Evolutionary conservation across 2,888 invertebrate genomes (phyloP).

Genomic region (Linnaemya tessellans): DNA sequence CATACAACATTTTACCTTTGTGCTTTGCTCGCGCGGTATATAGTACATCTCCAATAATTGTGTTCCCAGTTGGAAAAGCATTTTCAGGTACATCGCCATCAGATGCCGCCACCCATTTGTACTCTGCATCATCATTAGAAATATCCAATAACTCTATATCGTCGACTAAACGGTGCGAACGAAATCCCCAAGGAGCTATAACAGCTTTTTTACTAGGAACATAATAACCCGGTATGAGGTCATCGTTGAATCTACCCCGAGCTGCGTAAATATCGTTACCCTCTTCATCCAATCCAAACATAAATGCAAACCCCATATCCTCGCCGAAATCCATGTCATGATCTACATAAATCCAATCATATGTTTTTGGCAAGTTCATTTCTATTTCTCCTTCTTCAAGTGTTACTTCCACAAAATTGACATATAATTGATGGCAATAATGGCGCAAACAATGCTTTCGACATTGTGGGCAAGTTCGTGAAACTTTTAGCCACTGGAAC

Average conservation of each 20-base stretch:
- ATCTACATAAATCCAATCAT: conserved; percentile 72
- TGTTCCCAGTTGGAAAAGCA: conserved; percentile 76
- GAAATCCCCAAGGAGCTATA: conserved; percentile 75
- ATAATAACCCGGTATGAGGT: conserved; percentile 77
- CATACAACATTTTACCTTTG: conserved; percentile 73
- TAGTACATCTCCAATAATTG: conserved; percentile 74
- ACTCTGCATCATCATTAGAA: conserved; percentile 75
- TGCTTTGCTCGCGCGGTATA: conserved; percentile 76
- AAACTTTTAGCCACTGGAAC: conserved; percentile 75
- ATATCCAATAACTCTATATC: conserved; percentile 76
- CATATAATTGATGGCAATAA: conserved; percentile 76
- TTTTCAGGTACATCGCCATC: conserved; percentile 75
- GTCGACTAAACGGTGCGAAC: conserved; percentile 69
- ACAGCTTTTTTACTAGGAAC: conserved; percentile 74
- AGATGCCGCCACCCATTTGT: conserved; percentile 75
- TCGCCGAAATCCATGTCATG: conserved; percentile 32
- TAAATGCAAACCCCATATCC: conserved; percentile 74
- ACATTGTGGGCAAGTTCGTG: conserved; percentile 78
- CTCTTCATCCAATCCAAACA: conserved; percentile 76
- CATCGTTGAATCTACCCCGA: conserved; percentile 74
- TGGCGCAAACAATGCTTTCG: conserved; percentile 74
- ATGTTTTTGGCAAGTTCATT: conserved; percentile 62
- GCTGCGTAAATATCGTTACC: conserved; percentile 78
- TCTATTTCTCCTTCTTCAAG: conserved; percentile 71
- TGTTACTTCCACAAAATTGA: conserved; percentile 77